phyloP scores from a whole-genome alignment of 2,797 vertebrate species.

The Sebastes kiyomatsui region DNA sequence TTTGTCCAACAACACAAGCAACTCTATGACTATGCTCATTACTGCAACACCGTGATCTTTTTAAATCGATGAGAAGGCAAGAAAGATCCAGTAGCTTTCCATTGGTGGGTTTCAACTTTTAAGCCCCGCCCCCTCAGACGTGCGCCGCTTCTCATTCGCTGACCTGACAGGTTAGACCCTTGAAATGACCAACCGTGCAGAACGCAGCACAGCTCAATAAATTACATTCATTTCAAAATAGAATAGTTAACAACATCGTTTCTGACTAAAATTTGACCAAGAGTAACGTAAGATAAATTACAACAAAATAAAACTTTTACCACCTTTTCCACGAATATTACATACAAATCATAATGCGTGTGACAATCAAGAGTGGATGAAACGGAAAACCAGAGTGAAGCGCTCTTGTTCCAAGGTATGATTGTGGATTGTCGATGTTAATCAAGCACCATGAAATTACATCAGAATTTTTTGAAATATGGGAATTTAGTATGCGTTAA shows the following conservation, averaged over 20 bases:
- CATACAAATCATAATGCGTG: slow-evolving; percentile 71
- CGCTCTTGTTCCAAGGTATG: slow-evolving; percentile 26
- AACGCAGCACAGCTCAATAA: slow-evolving; percentile 83
- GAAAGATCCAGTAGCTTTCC: slow-evolving; percentile 65
- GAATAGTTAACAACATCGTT: slow-evolving; percentile 83
- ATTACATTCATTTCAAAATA: slow-evolving; percentile 89
- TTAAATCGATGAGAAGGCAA: slow-evolving; percentile 68
- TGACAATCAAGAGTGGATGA: slow-evolving; percentile 49
- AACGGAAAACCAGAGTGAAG: slow-evolving; percentile 16
- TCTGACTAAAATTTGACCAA: slow-evolving; percentile 78
- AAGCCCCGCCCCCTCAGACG: slow-evolving; percentile 36
- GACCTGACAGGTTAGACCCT: slow-evolving; percentile 66
- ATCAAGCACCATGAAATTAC: slow-evolving; percentile 83
- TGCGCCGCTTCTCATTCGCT: slow-evolving; percentile 62
- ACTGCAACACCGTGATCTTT: slow-evolving; percentile 70
- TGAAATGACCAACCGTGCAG: slow-evolving; percentile 67
- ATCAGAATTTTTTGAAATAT: slow-evolving; percentile 54
- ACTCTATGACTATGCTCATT: slow-evolving; percentile 78
- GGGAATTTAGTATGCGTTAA: slow-evolving; percentile 39
- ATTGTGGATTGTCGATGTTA: slow-evolving; percentile 82
- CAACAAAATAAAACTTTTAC: slow-evolving; percentile 73
- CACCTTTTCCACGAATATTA: slow-evolving; percentile 72
- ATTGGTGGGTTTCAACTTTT: slow-evolving; percentile 34
- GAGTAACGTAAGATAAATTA: slow-evolving; percentile 78
- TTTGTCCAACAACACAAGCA: slow-evolving; percentile 79